Base-by-base conservation (phyloP, 2,797 vertebrate genomes). In the Leptatherina wallacei region DNA sequence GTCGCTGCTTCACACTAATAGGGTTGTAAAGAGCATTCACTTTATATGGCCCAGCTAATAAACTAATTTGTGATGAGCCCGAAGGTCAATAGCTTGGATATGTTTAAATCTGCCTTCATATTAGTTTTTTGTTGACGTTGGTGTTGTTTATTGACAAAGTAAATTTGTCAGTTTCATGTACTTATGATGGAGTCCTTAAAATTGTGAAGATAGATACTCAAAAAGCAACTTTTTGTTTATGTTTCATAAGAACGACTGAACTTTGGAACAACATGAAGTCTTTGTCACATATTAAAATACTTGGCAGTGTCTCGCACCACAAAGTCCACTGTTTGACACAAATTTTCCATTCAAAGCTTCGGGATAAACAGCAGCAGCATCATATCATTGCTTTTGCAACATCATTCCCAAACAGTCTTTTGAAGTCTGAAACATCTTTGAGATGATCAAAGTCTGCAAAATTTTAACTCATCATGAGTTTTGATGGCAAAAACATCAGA, bases 61-160 rank as follows among this genome's bases (percentile, higher is more conserved):
- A 95, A 95, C 77, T 87, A 69, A 90, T 93, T 91, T 92, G 91
- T 91, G 92, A 94, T 94, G 91, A 93, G 93, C 87, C 85, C 90
- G 90, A 95, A 95, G 94, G 92, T 94, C 94, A 94, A 71, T 80
- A 67, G 56, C 80, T 69, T 65, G 51, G 51, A 79, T 68, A 79
- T 66, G 75, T 78, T 80, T 62, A 81, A 71, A 85, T 88, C 79
- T 80, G 77, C 72, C 85, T 79, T 74, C 49, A 67, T 40, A 73
- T 75, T 7, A 30, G n/a, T 20, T 11, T 78, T 35, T 35, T 60
- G 27, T 67, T 40, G 81, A 22, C 20, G 18, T 22, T 51, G n/a
- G 11, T 51, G n/a, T 51, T 51, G 7, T 20, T 22, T 51, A 22
- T 60, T 62, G 30, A 54, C 30, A n/a, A 44, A 42, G n/a, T 63